Evolutionary conservation across 2,797 vertebrate genomes (phyloP).

Genomic region (Etheostoma nigrum): DNA sequence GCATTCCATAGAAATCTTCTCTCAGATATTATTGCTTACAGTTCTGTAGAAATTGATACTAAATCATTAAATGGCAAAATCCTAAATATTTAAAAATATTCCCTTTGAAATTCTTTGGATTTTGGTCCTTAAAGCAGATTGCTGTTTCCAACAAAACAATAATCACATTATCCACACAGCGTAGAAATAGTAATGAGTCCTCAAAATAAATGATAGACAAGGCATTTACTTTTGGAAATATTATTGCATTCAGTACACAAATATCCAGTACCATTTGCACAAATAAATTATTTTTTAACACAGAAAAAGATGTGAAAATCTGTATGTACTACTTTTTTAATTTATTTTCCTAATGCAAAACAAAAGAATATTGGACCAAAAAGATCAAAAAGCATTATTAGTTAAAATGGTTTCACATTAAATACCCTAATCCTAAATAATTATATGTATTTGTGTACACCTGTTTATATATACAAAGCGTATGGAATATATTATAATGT

Average conservation of each 20-base stretch:
- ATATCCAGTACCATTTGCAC: slow-evolving; percentile 25
- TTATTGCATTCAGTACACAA: slow-evolving; percentile 1
- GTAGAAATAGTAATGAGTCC: background rate
- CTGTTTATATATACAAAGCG: slow-evolving; percentile 37
- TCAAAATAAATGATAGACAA: slow-evolving; percentile 10
- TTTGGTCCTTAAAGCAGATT: background rate
- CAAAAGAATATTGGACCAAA: background rate
- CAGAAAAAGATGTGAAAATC: slow-evolving; percentile 23
- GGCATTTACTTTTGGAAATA: slow-evolving; percentile 7
- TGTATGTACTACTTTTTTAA: slow-evolving; percentile 15
- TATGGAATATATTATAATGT: slow-evolving; percentile 38
- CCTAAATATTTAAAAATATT: background rate
- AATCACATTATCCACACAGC: slow-evolving; percentile 17
- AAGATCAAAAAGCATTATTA: slow-evolving; percentile 26
- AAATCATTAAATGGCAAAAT: slow-evolving; percentile 15
- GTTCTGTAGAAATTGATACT: background rate
- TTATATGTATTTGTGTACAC: slow-evolving; percentile 16
- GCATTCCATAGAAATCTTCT: background rate
- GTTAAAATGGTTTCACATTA: slow-evolving; percentile 22
- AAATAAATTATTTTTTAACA: slow-evolving; percentile 44
- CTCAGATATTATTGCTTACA: background rate
- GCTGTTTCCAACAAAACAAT: background rate
- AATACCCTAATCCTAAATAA: slow-evolving; percentile 20
- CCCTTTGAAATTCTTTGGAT: background rate
- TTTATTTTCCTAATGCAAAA: slow-evolving; percentile 5